phyloP scores from a whole-genome alignment of 2,888 invertebrate genomes.

The Teinopalpus imperialis region DNA sequence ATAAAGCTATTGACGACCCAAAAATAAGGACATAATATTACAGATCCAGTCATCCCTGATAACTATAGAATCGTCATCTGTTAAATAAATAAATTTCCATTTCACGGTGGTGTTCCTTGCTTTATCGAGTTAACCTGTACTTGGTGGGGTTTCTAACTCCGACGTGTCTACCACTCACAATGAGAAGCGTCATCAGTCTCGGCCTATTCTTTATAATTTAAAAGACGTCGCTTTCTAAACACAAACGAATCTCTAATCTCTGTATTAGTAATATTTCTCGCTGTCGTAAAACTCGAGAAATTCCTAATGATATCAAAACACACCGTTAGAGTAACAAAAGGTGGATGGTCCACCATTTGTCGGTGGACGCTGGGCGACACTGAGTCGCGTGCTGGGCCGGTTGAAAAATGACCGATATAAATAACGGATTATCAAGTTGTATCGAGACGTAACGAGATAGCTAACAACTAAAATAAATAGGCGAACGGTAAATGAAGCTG shows the following conservation, averaged over 20 bases:
- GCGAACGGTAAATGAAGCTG: conserved; percentile 70
- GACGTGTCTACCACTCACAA: too few species aligned
- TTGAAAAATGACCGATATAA: conserved; percentile 73
- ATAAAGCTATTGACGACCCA: too few species aligned
- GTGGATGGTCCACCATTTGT: conserved; percentile 62
- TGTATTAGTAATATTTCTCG: conserved; percentile 67
- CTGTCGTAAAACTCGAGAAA: conserved; percentile 62
- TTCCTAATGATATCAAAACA: conserved; percentile 77
- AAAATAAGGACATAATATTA: too few species aligned
- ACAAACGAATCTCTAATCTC: conserved; percentile 59
- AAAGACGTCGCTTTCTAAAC: conserved; percentile 60
- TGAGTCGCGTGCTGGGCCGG: conserved; percentile 62
- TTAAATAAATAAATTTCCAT: too few species aligned
- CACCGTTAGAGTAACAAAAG: conserved; percentile 74
- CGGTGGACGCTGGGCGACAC: conserved; percentile 48
- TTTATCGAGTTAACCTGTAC: too few species aligned
- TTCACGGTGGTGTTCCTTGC: too few species aligned
- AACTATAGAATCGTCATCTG: too few species aligned
- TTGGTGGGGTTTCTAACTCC: too few species aligned
- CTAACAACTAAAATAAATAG: conserved; percentile 71
- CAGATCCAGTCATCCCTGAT: too few species aligned
- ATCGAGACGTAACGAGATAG: conserved; percentile 71
- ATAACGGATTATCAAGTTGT: conserved; percentile 77
- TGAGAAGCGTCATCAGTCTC: conserved; percentile 50
- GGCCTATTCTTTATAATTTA: conserved; percentile 38